A percentile compares a stretch with the other conserved stretches of the same genome.
These are phyloP conservation scores for Galagoides demidoff DNA, from an alignment of 2,797 vertebrate species.

Conservation along the genomic window DNA sequence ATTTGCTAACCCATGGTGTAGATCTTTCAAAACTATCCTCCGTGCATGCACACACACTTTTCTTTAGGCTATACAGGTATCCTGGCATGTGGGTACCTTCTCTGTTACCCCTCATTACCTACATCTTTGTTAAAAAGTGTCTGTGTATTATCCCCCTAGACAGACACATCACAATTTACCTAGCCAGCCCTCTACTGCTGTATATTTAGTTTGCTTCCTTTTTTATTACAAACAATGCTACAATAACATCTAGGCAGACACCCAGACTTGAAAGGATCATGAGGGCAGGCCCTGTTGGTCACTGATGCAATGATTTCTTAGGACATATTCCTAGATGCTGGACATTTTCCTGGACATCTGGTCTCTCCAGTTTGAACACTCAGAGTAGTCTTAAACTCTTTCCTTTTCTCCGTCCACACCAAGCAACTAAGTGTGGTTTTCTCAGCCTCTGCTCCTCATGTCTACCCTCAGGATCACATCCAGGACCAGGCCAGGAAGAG, in stretches of 20 bases:
- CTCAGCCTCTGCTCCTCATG: not conserved
- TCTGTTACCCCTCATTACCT: fast-evolving
- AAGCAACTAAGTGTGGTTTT: not conserved
- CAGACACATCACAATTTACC: not conserved
- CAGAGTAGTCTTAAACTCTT: not conserved
- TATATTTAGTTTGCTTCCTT: too few relatives aligned
- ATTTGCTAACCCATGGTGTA: not conserved
- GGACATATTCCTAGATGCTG: not conserved
- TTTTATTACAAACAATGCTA: not conserved
- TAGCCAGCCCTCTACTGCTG: not conserved
- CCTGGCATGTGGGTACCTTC: not conserved
- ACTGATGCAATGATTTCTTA: not conserved
- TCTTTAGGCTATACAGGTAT: not conserved
- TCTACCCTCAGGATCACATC: not conserved
- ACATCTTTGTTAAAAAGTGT: not conserved
- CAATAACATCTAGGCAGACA: not conserved
- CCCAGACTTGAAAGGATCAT: fast-evolving
- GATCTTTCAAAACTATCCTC: not conserved
- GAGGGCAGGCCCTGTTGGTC: not conserved
- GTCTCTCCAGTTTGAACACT: not conserved
- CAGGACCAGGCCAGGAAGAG: not conserved
- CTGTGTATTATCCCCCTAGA: too few relatives aligned
- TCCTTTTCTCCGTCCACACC: not conserved
- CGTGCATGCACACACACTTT: not conserved
- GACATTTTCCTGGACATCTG: not conserved